Evolutionary conservation across 2,113 vertebrate genomes (phyloP).

Genomic region (Heptranchias perlo): DNA sequence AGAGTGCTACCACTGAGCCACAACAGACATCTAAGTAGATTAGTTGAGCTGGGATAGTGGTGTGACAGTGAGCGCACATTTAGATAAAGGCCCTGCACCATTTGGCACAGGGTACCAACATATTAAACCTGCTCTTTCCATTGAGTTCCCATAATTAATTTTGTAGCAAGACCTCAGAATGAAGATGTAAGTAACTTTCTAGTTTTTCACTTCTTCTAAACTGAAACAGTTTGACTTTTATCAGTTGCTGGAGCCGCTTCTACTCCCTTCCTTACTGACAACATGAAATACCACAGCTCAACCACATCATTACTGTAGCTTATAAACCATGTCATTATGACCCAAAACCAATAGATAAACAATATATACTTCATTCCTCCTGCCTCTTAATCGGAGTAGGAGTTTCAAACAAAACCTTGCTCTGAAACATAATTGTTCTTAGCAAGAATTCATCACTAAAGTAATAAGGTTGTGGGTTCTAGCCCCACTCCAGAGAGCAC

Average conservation of each 20-base stretch:
- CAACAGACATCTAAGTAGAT: not conserved
- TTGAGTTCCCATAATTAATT: not conserved
- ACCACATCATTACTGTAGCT: conserved; percentile 6
- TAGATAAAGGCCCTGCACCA: not conserved
- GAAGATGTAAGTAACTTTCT: not conserved
- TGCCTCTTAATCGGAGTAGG: not conserved
- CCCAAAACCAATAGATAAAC: conserved; percentile 26
- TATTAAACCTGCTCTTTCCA: not conserved
- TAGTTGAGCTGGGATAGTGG: not conserved
- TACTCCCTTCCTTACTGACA: not conserved
- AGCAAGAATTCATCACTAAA: not conserved
- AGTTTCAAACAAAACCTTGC: conserved; percentile 21
- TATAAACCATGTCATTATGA: conserved; percentile 29
- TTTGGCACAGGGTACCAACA: not conserved
- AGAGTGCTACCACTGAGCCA: not conserved
- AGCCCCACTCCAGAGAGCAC: not conserved
- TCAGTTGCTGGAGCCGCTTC: not conserved
- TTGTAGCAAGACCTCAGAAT: not conserved
- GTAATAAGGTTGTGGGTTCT: not conserved
- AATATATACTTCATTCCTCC: not conserved
- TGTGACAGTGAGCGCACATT: not conserved
- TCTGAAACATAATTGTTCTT: not conserved
- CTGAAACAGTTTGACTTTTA: conserved; percentile 28
- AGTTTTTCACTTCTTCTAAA: not conserved
- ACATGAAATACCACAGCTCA: conserved; percentile 33